Base-by-base conservation (phyloP, 2,797 vertebrate species). In the Otolemur crassicaudatus region DNA sequence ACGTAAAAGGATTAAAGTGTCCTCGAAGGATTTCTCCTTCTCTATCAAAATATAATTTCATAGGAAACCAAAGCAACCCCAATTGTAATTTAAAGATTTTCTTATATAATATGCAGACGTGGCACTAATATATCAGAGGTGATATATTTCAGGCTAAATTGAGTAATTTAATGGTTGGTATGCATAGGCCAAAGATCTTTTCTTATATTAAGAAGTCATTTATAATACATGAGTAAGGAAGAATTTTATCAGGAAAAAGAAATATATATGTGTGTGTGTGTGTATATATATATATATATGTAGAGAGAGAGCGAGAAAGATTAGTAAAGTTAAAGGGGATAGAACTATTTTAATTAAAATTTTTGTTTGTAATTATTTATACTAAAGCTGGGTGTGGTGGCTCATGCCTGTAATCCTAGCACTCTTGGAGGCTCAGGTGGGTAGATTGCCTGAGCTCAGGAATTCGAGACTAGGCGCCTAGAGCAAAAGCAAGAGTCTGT, bases 61-160 rank as follows among this genome's bases (percentile, higher is more conserved):
- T 63, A 65, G 58, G 37, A 96, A 92, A 91, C 82, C 69, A 91
- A 70, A 85, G 72, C 4, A 85, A 60, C 34, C n/a, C 70, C 46
- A 90, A 79, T 86, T 96, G 85, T 83, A 85, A n/a, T 87, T 91
- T 92, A 86, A 77, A 96, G 81, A 5, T 79, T 43, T 81, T 91
- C 6, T 70, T 80, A 72, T n/a, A 3, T 90, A 86, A 46, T 73
- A 61, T 20, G 19, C 82, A 94, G 49, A 69, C 7, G 86, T 65
- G 27, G 31, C 22, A 40, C 37, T 88, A 76, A 94, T 90, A 94
- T 90, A 76, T 86, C 69, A 94, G 75, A 91, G 87, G 75, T 90
- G 46, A 22, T 79, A 5, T 83, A 61, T 94, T 96, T 93, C 49
- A 95, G 72, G 9, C 17, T 91, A 79, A 67, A 56, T 20, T 63